These are phyloP conservation scores for Nyctalus aviator DNA, from an alignment of 2,797 vertebrate genomes.

Conservation along the genomic window DNA sequence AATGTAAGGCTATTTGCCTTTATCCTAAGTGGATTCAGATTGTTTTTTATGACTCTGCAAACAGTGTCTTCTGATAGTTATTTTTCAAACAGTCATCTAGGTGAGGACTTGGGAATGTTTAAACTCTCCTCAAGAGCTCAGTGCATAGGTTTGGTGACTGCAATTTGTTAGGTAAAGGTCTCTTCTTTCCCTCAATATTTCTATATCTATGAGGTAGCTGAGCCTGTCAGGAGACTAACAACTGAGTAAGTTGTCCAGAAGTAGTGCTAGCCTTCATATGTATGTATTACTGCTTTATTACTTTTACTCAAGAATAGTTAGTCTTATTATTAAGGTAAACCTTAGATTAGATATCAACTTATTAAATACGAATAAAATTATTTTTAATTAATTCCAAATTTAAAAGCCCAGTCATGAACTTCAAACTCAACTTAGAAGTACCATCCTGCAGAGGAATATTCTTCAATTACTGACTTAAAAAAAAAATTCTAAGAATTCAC, in stretches of 20 bases:
- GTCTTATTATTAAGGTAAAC: slow-evolving; percentile 25
- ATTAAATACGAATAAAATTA: slow-evolving; percentile 28
- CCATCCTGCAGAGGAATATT: background rate
- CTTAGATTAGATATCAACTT: slow-evolving; percentile 15
- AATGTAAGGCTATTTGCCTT: slow-evolving; percentile 15
- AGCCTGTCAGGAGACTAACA: background rate
- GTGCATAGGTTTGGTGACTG: background rate
- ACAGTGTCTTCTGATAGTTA: slow-evolving; percentile 30
- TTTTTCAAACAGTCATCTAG: slow-evolving; percentile 43
- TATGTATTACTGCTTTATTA: background rate
- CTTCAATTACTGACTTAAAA: slow-evolving; percentile 40
- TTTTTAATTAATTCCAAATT: slow-evolving; percentile 52
- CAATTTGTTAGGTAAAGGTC: background rate
- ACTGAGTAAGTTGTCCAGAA: background rate
- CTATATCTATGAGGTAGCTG: background rate
- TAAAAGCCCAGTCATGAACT: background rate
- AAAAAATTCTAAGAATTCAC: background rate
- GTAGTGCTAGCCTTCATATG: background rate
- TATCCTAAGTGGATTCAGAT: slow-evolving; percentile 8
- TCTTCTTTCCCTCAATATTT: slow-evolving; percentile 4
- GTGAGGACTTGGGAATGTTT: background rate
- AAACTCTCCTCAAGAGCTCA: background rate
- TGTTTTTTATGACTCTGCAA: slow-evolving; percentile 27
- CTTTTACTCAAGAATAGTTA: slow-evolving; percentile 24
- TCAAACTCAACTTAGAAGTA: slow-evolving; percentile 37